Percentiles rank a stretch among this genome's conserved stretches.
Evolutionary conservation across 2,888 invertebrate species (phyloP).

Genomic region (Periphyllus acericola): DNA sequence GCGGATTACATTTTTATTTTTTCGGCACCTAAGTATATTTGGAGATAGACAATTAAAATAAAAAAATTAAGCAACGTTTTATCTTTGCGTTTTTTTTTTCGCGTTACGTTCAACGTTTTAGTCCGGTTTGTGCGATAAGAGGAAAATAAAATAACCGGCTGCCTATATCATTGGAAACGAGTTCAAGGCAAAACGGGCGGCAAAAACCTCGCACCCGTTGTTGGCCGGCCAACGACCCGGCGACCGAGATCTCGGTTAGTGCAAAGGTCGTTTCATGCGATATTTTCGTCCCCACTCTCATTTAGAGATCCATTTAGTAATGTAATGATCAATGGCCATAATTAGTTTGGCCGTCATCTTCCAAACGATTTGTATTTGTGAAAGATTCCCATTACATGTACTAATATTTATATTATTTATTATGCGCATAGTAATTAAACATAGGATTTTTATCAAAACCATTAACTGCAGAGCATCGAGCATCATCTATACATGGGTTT

Average conservation of each 20-base stretch:
- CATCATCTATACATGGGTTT: not conserved
- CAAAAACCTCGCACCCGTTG: constrained; percentile 61
- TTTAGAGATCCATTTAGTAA: constrained; percentile 16
- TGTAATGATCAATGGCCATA: constrained; percentile 42
- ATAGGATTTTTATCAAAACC: not conserved
- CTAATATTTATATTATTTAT: not conserved
- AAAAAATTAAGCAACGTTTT: constrained; percentile 25
- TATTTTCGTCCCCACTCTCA: constrained; percentile 23
- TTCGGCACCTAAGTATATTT: constrained; percentile 1
- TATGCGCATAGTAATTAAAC: not conserved
- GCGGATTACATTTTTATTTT: not conserved
- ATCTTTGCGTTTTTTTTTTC: not conserved
- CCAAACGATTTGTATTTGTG: constrained; percentile 21
- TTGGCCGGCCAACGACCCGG: constrained; percentile 61
- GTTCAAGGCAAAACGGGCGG: constrained; percentile 61
- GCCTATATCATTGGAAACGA: constrained; percentile 58
- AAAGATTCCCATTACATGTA: constrained; percentile 24
- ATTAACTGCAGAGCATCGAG: not conserved
- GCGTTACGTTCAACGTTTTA: constrained; percentile 22
- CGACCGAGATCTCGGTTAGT: constrained; percentile 61
- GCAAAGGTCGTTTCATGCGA: constrained; percentile 56
- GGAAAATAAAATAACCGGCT: constrained; percentile 35
- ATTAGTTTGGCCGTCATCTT: constrained; percentile 57
- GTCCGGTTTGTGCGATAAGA: constrained; percentile 47
- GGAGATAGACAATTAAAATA: not conserved